Conservation (phyloP, 2,113 vertebrate genomes). For the Monopterus albus region DNA sequence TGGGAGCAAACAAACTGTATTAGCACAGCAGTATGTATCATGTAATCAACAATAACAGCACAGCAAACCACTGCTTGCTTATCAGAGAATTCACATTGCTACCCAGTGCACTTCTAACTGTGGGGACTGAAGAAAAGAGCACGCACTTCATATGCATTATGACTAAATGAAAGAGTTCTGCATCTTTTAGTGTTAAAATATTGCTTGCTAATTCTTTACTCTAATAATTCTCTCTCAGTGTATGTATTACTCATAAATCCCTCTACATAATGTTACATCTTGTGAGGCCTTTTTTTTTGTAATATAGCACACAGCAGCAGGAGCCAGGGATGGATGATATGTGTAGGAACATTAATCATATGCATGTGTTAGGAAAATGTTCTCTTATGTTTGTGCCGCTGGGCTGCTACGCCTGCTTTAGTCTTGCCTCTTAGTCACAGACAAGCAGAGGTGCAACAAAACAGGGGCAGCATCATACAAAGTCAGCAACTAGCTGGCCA, state of each 20-base stretch:
- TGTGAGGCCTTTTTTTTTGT: constrained; percentile 47
- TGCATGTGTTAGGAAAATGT: constrained; percentile 72
- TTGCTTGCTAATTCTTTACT: constrained; percentile 53
- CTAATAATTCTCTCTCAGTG: constrained; percentile 40
- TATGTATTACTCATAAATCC: constrained; percentile 64
- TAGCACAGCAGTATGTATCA: constrained; percentile 67
- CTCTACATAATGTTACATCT: constrained; percentile 49
- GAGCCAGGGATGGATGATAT: constrained; percentile 63
- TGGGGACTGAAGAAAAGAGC: constrained; percentile 47
- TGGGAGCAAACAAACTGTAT: constrained; percentile 63
- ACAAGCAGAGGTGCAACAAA: constrained; percentile 39
- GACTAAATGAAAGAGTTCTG: constrained; percentile 51
- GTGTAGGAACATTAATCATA: constrained; percentile 70
- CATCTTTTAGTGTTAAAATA: constrained; percentile 20
- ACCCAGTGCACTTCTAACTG: constrained; percentile 21
- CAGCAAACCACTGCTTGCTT: constrained; percentile 55
- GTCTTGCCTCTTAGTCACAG: constrained; percentile 50
- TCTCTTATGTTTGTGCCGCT: constrained; percentile 53
- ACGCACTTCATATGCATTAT: constrained; percentile 27
- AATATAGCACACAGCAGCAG: constrained; percentile 37
- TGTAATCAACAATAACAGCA: constrained; percentile 75
- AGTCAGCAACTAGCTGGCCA: constrained; percentile 42
- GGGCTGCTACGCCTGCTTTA: constrained; percentile 51
- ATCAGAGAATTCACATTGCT: constrained; percentile 70
- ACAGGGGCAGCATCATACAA: constrained; percentile 45